phyloP scores from a whole-genome alignment of 2,888 invertebrate species.

The Xestia sexstrigata region DNA sequence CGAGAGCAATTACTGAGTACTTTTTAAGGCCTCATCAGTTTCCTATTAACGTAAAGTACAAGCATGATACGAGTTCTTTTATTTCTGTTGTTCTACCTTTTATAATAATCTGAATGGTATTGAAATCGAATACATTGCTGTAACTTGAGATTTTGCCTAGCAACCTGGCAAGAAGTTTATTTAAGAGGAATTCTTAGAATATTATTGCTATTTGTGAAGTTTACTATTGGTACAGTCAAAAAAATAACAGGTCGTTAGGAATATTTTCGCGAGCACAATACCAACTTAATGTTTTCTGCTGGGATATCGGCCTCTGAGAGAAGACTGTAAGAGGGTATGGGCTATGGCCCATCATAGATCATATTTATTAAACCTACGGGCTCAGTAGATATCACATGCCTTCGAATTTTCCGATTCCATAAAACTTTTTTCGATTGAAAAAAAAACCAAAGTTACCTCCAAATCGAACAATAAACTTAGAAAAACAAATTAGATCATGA shows the following conservation, averaged over 20 bases:
- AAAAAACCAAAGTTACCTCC: no score
- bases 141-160: slow-evolving; percentile 34
- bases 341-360: not conserved
- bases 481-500: no score
- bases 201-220: not conserved
- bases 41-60: slow-evolving; percentile 15
- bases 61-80: slow-evolving; percentile 13
- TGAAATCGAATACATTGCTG: slow-evolving; percentile 34
- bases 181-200: not conserved
- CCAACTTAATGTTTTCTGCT: not conserved
- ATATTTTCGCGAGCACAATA: not conserved
- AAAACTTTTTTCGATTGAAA: no score
- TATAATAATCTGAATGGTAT: not conserved
- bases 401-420: no score
- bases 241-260: not conserved
- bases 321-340: not conserved
- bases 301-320: not conserved
- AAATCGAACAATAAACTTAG: no score
- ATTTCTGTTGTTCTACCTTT: slow-evolving; percentile 23
- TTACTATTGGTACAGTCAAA: no score
- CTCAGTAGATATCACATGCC: not conserved
- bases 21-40: slow-evolving; percentile 58
- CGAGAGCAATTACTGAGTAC: slow-evolving; percentile 54
- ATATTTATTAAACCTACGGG: not conserved
- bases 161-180: slow-evolving; percentile 15